Percentiles rank a stretch among this genome's conserved stretches.
phyloP scores from a whole-genome alignment of 2,797 vertebrate genomes.

The Dendrocincla tyrannina region DNA sequence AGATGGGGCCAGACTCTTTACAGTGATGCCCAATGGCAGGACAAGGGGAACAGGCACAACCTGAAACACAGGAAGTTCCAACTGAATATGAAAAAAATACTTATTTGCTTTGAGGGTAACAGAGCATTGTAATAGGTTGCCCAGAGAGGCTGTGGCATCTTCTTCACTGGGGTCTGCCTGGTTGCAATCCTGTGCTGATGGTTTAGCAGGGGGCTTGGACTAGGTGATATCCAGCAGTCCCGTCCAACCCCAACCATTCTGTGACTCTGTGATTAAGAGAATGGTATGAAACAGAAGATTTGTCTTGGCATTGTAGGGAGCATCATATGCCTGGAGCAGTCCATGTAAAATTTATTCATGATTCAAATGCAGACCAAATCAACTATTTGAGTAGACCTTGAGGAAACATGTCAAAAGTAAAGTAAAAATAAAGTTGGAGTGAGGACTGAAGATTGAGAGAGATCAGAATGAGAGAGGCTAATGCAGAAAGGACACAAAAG shows the following conservation, averaged over 20 bases:
- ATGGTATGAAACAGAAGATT: neutral
- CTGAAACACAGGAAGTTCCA: neutral
- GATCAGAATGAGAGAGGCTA: neutral
- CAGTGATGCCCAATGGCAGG: neutral
- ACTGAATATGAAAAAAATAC: neutral
- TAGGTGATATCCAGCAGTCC: neutral
- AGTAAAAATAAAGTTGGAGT: neutral
- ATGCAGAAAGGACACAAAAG: neutral
- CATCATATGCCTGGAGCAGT: neutral
- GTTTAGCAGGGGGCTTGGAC: neutral
- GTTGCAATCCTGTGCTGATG: neutral
- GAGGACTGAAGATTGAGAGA: neutral
- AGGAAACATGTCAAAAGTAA: neutral
- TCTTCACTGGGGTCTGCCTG: neutral
- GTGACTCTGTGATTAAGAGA: neutral
- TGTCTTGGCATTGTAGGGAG: neutral
- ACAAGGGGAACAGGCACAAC: neutral
- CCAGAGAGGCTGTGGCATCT: neutral
- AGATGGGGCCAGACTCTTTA: too few species aligned
- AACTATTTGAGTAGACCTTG: neutral
- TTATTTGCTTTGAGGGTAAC: neutral
- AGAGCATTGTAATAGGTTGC: neutral
- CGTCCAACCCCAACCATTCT: neutral
- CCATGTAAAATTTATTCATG: neutral
- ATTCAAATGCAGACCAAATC: neutral